phyloP scores from a whole-genome alignment of 1,140 invertebrate species.

The Papilio aristodemus region DNA sequence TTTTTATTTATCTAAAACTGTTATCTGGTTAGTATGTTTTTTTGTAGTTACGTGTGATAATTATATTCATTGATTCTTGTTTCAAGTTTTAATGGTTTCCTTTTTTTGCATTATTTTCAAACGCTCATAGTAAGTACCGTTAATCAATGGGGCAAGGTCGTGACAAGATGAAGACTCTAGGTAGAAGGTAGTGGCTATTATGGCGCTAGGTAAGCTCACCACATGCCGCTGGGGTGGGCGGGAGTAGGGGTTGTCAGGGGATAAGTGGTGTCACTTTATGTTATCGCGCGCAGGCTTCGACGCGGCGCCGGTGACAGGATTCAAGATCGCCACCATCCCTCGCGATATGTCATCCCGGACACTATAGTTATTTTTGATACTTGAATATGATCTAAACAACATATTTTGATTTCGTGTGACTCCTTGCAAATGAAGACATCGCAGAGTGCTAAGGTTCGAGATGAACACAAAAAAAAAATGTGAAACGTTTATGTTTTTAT shows the following conservation, averaged over 20 bases:
- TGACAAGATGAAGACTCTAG: too few relatives aligned
- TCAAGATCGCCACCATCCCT: constrained; percentile 45
- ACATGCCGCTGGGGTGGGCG: constrained; percentile 9
- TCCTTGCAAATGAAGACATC: too few relatives aligned
- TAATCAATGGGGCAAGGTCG: too few relatives aligned
- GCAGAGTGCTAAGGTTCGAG: background rate
- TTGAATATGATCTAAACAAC: background rate
- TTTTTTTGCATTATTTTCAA: too few relatives aligned
- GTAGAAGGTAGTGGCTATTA: too few relatives aligned
- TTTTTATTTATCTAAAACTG: too few relatives aligned
- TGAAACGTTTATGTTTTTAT: background rate
- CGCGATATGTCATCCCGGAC: constrained; percentile 11
- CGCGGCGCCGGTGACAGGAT: constrained; percentile 52
- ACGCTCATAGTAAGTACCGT: too few relatives aligned
- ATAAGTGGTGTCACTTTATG: constrained; percentile 46
- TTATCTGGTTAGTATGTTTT: too few relatives aligned
- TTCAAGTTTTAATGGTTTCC: too few relatives aligned
- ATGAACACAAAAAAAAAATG: constrained; percentile 14
- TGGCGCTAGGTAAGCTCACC: constrained; percentile 36
- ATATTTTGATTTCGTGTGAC: too few relatives aligned
- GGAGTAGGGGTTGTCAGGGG: constrained; percentile 42
- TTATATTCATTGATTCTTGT: too few relatives aligned
- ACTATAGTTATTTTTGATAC: background rate
- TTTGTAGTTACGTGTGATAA: too few relatives aligned
- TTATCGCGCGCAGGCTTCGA: constrained; percentile 61